Evolutionary conservation across 2,888 invertebrate genomes (phyloP).

Genomic region (Cosmorhoe ocellata): DNA sequence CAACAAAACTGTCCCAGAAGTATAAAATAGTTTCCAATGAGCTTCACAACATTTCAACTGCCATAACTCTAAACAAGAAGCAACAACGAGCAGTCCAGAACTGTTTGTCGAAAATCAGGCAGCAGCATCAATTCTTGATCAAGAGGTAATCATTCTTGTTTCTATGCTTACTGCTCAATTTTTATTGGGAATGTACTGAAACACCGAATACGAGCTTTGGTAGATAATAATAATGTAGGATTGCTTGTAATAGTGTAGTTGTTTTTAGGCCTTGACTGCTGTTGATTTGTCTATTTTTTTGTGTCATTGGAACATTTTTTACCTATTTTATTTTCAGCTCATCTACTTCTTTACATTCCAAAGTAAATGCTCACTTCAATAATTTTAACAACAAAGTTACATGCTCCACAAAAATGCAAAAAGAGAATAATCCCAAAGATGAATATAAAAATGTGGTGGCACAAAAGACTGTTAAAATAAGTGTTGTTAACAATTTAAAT

Average conservation of each 20-base stretch:
- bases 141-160: slow-evolving; percentile 57
- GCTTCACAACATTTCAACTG: slow-evolving; percentile 66
- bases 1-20: slow-evolving; percentile 63
- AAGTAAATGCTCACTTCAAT: slow-evolving; percentile 44
- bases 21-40: slow-evolving; percentile 73
- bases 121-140: slow-evolving; percentile 68
- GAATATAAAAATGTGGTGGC: slow-evolving; percentile 47
- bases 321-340: slow-evolving; percentile 56
- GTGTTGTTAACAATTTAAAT: slow-evolving; percentile 51
- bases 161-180: too few species aligned
- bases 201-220: too few species aligned
- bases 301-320: slow-evolving; percentile 30
- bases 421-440: slow-evolving; percentile 66
- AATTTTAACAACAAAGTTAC: slow-evolving; percentile 39
- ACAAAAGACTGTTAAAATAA: slow-evolving; percentile 57
- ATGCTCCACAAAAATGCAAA: slow-evolving; percentile 54
- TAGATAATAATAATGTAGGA: too few species aligned
- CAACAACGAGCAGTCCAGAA: slow-evolving; percentile 64
- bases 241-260: too few species aligned
- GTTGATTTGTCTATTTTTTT: slow-evolving; percentile 2
- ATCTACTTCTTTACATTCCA: slow-evolving; percentile 59
- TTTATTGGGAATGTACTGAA: too few species aligned
- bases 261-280: too few species aligned
- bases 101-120: slow-evolving; percentile 62
- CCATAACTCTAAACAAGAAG: slow-evolving; percentile 70